Percentiles rank a stretch among this genome's conserved stretches.
phyloP scores from a whole-genome alignment of 30 jellyfish, hydroid and myxozoan genomes.

The Aurelia aurita region DNA sequence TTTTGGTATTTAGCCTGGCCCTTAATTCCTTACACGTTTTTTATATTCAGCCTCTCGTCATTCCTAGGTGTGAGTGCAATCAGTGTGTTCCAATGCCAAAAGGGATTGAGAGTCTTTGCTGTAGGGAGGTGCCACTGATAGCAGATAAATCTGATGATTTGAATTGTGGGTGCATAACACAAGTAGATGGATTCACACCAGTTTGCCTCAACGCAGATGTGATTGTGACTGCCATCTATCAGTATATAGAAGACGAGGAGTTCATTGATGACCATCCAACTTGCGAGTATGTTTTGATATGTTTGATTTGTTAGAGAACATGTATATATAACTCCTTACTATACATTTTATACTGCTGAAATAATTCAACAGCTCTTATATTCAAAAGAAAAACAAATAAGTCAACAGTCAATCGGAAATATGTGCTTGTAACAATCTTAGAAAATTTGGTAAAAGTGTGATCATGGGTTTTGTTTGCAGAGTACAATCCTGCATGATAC shows the following conservation, averaged over 20 bases:
- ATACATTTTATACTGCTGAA: too few relatives aligned
- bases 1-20: slow-evolving; percentile 18
- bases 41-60: neutral
- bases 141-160: slow-evolving; percentile 16
- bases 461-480: too few relatives aligned
- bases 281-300: neutral
- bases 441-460: too few relatives aligned
- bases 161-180: slow-evolving; percentile 29
- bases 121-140: slow-evolving; percentile 15
- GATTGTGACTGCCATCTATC: slow-evolving; percentile 33
- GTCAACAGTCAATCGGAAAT: too few relatives aligned
- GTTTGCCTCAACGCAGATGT: slow-evolving; percentile 40
- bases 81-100: slow-evolving; percentile 26
- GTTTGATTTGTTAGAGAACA: too few relatives aligned
- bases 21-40: neutral
- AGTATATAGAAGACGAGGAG: slow-evolving; percentile 53
- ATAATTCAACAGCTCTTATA: too few relatives aligned
- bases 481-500: too few relatives aligned
- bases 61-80: slow-evolving; percentile 12
- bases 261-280: slow-evolving; percentile 46
- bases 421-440: too few relatives aligned
- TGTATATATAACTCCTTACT: too few relatives aligned
- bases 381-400: too few relatives aligned
- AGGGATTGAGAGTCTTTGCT: slow-evolving; percentile 25
- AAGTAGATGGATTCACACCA: slow-evolving; percentile 28